phyloP scores from a whole-genome alignment of 2,797 vertebrate genomes.

The Manis pentadactyla region DNA sequence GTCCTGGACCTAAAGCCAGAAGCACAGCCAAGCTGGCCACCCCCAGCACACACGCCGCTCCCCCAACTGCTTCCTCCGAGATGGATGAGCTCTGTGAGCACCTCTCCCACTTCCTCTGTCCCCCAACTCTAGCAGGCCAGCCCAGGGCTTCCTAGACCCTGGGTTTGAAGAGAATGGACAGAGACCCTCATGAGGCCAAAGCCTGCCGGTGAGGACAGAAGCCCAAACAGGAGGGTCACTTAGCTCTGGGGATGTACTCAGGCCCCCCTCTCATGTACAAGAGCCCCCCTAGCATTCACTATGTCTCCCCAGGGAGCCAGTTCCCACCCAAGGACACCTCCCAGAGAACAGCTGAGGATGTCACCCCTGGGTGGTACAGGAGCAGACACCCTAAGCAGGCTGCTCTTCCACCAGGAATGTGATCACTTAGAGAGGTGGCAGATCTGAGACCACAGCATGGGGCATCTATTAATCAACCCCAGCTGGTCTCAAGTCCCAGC shows the following conservation, averaged over 20 bases:
- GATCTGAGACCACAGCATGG: not conserved
- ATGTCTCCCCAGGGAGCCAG: constrained; percentile 74
- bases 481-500: not conserved
- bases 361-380: not conserved
- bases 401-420: not conserved
- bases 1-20: constrained; percentile 58
- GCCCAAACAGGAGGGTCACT: not conserved
- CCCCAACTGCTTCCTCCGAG: not conserved
- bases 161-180: constrained; percentile 81
- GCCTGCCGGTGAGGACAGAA: not conserved
- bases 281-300: constrained; percentile 86
- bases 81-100: constrained; percentile 74
- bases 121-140: constrained; percentile 70
- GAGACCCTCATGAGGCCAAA: not conserved
- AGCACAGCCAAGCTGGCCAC: constrained; percentile 57
- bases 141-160: constrained; percentile 79
- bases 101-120: constrained; percentile 83
- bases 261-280: constrained; percentile 58
- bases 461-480: not conserved
- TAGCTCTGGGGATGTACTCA: not conserved
- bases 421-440: not conserved
- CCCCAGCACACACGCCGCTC: rapidly evolving
- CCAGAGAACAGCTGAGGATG: not conserved
- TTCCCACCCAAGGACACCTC: not conserved
- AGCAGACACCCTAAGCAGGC: not conserved